Evolutionary conservation across 1,140 invertebrate genomes (phyloP).

Genomic region (Conopomorpha cramerella): DNA sequence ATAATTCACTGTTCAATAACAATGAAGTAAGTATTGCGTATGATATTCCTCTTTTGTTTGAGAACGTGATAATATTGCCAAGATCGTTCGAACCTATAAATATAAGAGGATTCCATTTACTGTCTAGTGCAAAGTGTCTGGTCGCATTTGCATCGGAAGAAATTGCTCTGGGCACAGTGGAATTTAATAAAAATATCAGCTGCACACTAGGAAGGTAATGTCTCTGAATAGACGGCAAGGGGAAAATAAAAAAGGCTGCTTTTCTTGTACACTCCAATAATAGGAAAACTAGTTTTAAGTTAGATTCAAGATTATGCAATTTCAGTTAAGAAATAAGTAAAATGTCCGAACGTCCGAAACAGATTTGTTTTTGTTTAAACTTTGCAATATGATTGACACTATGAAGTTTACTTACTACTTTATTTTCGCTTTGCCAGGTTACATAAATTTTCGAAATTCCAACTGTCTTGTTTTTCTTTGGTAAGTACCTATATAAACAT

Average conservation of each 20-base stretch:
- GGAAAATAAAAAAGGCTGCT: too few relatives aligned
- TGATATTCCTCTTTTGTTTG: not conserved
- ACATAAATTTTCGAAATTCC: too few relatives aligned
- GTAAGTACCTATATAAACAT: too few relatives aligned
- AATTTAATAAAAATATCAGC: slow-evolving; percentile 55
- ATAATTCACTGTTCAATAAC: too few relatives aligned
- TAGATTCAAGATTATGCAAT: not conserved
- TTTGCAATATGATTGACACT: not conserved
- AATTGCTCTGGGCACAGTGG: slow-evolving; percentile 27
- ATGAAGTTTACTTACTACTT: too few relatives aligned
- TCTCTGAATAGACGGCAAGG: not conserved
- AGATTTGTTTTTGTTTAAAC: not conserved
- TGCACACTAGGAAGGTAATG: not conserved
- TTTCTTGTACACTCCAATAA: too few relatives aligned
- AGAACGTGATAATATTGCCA: slow-evolving; percentile 9
- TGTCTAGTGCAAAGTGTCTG: slow-evolving; percentile 27
- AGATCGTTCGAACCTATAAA: slow-evolving; percentile 31
- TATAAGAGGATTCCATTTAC: slow-evolving; percentile 39
- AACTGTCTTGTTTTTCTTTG: too few relatives aligned
- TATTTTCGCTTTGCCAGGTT: too few relatives aligned
- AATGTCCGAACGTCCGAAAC: not conserved
- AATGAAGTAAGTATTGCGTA: not conserved
- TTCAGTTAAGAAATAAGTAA: not conserved
- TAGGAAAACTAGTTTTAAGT: not conserved
- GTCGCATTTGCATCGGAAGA: slow-evolving; percentile 21